Evolutionary conservation across 1,140 invertebrate species (phyloP).

Genomic region (Brachionus asplanchnoidis): DNA sequence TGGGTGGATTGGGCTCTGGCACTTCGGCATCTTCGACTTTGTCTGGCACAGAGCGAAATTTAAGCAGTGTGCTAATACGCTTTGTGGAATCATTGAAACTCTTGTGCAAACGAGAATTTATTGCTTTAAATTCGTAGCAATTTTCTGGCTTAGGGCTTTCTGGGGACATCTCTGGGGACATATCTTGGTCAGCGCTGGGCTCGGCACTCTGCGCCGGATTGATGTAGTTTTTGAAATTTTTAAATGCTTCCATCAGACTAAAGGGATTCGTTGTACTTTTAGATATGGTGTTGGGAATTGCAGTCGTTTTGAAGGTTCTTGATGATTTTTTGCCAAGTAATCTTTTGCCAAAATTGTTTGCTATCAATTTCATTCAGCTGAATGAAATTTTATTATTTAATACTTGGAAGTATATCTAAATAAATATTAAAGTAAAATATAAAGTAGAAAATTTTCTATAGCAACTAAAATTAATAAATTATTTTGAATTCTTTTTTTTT

Average conservation of each 20-base stretch:
- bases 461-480: not conserved
- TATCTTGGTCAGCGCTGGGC: not conserved
- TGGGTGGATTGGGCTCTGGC: not conserved
- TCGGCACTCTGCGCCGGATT: not conserved
- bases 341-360: not conserved
- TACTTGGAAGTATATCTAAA: not conserved
- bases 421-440: not conserved
- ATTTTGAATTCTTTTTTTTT: no score
- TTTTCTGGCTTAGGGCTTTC: not conserved
- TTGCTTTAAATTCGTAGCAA: not conserved
- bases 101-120: not conserved
- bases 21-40: not conserved
- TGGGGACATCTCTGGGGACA: not conserved
- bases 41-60: not conserved
- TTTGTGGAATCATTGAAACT: conserved; percentile 26
- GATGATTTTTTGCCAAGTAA: not conserved
- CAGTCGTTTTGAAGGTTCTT: not conserved
- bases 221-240: not conserved
- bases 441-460: not conserved
- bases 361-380: not conserved
- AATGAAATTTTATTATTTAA: not conserved
- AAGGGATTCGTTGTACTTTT: not conserved
- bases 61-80: not conserved
- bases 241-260: not conserved
- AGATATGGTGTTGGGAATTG: not conserved